Percentiles rank a stretch among this genome's conserved stretches.
phyloP scores from a whole-genome alignment of 2,888 invertebrate genomes.

The Dolichopus griseipennis region DNA sequence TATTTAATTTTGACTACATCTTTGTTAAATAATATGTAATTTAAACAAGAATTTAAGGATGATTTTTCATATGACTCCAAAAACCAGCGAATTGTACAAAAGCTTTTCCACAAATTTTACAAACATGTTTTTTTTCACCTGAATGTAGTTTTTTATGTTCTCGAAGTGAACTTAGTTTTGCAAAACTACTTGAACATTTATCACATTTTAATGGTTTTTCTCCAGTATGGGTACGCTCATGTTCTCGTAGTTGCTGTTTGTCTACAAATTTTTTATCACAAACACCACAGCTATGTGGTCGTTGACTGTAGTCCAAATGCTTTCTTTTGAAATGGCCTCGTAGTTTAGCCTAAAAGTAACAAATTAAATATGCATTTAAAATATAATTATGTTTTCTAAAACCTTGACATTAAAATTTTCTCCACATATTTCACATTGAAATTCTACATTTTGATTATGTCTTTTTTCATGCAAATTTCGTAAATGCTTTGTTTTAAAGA shows the following conservation, averaged over 20 bases:
- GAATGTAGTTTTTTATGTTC: constrained; percentile 18
- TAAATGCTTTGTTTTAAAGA: not conserved
- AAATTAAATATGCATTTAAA: not conserved
- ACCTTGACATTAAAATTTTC: not conserved
- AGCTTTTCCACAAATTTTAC: constrained; percentile 17
- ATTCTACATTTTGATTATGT: not conserved
- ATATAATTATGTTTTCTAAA: too few relatives aligned
- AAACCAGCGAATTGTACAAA: constrained; percentile 23
- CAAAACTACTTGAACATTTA: constrained; percentile 15
- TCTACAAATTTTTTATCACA: not conserved
- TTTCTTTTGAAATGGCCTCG: not conserved
- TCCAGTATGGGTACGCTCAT: not conserved
- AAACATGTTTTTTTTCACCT: constrained; percentile 25
- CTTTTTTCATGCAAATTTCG: not conserved
- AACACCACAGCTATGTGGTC: not conserved
- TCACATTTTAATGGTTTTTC: constrained; percentile 18
- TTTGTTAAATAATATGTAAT: too few relatives aligned
- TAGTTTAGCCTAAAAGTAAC: not conserved
- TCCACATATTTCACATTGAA: constrained; percentile 7
- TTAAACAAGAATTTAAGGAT: constrained; percentile 2
- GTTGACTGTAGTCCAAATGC: not conserved
- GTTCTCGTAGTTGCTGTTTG: not conserved
- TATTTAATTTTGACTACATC: too few relatives aligned
- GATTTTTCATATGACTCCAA: constrained; percentile 19
- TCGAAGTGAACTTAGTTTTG: constrained; percentile 13